Conservation (phyloP, 1,140 invertebrate species). For the Anoplophora glabripennis region DNA sequence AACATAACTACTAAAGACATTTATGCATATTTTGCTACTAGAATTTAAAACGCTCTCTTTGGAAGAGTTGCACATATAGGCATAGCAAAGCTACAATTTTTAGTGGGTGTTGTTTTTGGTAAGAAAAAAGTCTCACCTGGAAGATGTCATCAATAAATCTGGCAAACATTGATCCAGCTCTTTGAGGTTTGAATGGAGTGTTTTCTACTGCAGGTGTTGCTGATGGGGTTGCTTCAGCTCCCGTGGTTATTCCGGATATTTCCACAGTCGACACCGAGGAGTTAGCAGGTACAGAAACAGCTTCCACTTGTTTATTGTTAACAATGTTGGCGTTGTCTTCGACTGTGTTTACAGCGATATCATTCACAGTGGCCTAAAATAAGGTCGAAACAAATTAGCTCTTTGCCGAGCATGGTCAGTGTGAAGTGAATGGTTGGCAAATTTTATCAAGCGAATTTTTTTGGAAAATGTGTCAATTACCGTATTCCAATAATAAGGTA, state of each 20-base stretch:
- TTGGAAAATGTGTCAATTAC: no score
- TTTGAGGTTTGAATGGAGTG: constrained; percentile 38
- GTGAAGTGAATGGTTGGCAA: no score
- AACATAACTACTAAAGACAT: no score
- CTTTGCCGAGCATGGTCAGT: neutral
- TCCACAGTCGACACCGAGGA: constrained; percentile 24
- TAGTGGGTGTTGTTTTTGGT: neutral
- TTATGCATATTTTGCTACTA: no score
- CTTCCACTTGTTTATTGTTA: constrained; percentile 2
- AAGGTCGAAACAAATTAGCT: neutral
- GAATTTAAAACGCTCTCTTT: no score
- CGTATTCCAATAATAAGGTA: no score
- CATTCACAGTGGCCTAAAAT: constrained; percentile 37
- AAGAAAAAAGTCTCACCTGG: constrained; percentile 28
- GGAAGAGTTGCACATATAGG: no score
- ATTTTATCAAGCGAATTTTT: no score
- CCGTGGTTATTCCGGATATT: constrained; percentile 37
- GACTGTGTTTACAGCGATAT: constrained; percentile 36
- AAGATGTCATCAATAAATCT: constrained; percentile 44
- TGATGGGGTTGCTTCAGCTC: constrained; percentile 24
- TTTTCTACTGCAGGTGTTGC: constrained; percentile 13
- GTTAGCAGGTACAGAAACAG: neutral
- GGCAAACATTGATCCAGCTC: constrained; percentile 39
- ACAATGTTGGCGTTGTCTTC: constrained; percentile 24
- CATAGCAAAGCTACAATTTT: no score